Conservation (phyloP, 2,797 vertebrate species). For the Iguana delicatissima region DNA sequence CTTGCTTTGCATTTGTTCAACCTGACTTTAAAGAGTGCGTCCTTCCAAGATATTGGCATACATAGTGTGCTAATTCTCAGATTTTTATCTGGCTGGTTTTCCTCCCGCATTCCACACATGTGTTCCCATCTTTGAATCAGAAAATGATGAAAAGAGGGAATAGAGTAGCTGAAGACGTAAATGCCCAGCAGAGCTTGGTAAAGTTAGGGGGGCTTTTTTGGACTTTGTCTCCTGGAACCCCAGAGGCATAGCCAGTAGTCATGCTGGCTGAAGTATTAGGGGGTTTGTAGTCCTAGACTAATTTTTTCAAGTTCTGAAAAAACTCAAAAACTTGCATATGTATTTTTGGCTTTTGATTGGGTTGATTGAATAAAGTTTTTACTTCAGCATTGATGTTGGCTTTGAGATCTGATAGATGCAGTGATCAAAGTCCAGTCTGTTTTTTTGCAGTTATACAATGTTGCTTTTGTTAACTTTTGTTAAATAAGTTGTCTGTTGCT, state of each 20-base stretch:
- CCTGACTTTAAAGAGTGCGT: background rate
- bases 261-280: background rate
- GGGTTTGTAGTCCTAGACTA: background rate
- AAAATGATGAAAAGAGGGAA: background rate
- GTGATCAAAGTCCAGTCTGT: no score
- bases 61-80: background rate
- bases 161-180: background rate
- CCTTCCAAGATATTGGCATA: background rate
- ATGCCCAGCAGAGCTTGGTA: background rate
- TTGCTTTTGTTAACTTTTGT: background rate
- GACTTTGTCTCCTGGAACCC: background rate
- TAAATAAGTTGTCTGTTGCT: background rate
- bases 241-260: background rate
- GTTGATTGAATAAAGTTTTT: no score
- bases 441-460: no score
- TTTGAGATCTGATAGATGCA: background rate
- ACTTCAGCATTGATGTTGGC: no score
- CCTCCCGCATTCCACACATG: background rate
- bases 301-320: background rate
- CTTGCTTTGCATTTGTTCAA: background rate
- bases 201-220: background rate
- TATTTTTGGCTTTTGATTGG: no score
- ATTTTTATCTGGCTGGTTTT: background rate
- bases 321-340: no score
- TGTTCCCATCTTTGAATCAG: background rate